A percentile compares a stretch with the other conserved stretches of the same genome.
Evolutionary conservation across 1,140 invertebrate species (phyloP).

Genomic region (Achatina immaculata): DNA sequence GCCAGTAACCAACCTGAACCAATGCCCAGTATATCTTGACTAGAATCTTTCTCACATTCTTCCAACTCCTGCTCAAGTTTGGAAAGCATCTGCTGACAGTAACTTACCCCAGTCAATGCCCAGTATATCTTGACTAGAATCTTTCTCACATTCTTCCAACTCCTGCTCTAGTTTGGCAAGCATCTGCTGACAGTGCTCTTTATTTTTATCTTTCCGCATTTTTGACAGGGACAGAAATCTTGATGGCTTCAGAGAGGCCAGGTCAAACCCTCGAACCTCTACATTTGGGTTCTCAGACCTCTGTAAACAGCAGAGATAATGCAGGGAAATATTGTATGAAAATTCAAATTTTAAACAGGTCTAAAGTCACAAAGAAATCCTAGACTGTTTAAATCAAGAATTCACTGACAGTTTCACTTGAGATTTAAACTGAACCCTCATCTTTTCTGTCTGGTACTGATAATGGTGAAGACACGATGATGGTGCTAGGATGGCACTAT

Average conservation of each 20-base stretch:
- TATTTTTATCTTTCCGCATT: slow-evolving; percentile 10
- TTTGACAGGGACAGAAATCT: not conserved
- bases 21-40: not conserved
- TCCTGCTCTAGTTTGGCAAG: not conserved
- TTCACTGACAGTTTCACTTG: not conserved
- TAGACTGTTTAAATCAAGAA: not conserved
- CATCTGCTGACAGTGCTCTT: not conserved
- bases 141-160: not conserved
- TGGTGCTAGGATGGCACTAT: no score
- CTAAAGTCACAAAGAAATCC: not conserved
- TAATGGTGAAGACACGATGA: no score
- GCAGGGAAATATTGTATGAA: not conserved
- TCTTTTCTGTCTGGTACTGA: not conserved
- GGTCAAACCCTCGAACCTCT: not conserved
- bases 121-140: not conserved
- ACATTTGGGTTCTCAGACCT: not conserved
- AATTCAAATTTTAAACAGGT: not conserved
- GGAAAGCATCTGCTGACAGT: not conserved
- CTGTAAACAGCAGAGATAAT: not conserved
- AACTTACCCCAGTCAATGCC: not conserved
- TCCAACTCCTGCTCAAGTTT: not conserved
- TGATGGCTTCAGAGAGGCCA: not conserved
- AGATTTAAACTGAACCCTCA: not conserved
- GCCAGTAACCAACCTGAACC: not conserved
- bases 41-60: not conserved